Conservation (phyloP, 2,797 vertebrate species). For the Pelobates cultripes region DNA sequence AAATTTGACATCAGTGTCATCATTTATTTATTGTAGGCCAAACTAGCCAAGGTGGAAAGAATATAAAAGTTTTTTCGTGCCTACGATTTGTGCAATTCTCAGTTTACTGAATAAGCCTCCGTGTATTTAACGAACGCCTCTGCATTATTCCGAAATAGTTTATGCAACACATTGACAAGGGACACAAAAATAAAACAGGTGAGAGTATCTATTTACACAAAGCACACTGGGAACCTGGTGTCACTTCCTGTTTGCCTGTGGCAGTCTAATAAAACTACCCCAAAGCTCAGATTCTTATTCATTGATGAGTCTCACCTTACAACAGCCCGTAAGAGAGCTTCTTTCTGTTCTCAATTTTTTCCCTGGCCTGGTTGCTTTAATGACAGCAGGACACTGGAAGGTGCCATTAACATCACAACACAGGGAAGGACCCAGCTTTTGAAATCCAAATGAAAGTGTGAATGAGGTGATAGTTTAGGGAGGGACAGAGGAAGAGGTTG, state of each 20-base stretch:
- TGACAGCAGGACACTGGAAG: slow-evolving; percentile 45
- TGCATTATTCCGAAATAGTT: too few species aligned
- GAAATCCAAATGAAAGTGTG: slow-evolving; percentile 54
- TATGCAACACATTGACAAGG: neutral
- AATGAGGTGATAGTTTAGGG: slow-evolving; percentile 41
- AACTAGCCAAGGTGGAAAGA: too few species aligned
- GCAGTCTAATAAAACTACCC: slow-evolving; percentile 36
- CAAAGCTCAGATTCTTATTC: slow-evolving; percentile 26
- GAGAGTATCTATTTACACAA: slow-evolving; percentile 27
- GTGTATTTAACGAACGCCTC: too few species aligned
- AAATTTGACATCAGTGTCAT: too few species aligned
- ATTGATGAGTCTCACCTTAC: slow-evolving; percentile 28
- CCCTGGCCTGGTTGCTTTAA: neutral
- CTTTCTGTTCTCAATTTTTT: slow-evolving; percentile 3
- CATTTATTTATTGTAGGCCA: too few species aligned
- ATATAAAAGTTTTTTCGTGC: too few species aligned
- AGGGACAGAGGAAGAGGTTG: slow-evolving; percentile 57
- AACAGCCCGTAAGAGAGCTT: slow-evolving; percentile 27
- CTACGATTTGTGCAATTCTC: too few species aligned
- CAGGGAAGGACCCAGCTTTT: slow-evolving; percentile 41
- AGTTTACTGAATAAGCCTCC: too few species aligned
- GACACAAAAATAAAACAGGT: slow-evolving; percentile 21
- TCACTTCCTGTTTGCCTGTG: slow-evolving; percentile 53
- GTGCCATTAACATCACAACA: slow-evolving; percentile 48
- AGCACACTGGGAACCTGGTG: slow-evolving; percentile 42